A percentile compares a stretch with the other conserved stretches of the same genome.
phyloP scores from a whole-genome alignment of 2,888 invertebrate species.

The Drosophila mimica region DNA sequence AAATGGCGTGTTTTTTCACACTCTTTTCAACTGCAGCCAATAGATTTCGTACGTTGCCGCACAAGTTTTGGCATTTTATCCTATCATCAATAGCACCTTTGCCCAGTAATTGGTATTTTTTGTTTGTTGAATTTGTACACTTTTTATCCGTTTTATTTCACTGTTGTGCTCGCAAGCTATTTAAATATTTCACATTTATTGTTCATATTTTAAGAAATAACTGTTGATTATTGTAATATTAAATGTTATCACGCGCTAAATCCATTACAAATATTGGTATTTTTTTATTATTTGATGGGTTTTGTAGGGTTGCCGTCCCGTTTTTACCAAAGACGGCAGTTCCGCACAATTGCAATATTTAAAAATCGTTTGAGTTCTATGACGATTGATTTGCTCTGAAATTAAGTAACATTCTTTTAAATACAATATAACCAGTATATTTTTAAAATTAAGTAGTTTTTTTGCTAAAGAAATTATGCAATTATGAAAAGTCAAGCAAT shows the following conservation, averaged over 20 bases:
- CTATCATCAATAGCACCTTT: conserved; percentile 32
- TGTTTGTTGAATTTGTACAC: not conserved
- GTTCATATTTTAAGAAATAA: not conserved
- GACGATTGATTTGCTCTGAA: conserved; percentile 16
- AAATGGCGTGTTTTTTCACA: conserved; percentile 49
- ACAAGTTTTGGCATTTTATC: conserved; percentile 72
- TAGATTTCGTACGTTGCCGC: conserved; percentile 69
- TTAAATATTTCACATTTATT: conserved; percentile 1
- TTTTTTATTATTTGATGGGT: conserved; percentile 27
- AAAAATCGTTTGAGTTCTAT: conserved; percentile 23
- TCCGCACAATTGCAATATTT: conserved; percentile 25
- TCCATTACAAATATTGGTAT: conserved; percentile 42
- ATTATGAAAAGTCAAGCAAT: conserved; percentile 10
- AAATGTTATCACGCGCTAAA: conserved; percentile 38
- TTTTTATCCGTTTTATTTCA: not conserved
- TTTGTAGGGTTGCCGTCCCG: conserved; percentile 37
- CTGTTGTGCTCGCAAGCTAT: not conserved
- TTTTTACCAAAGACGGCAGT: conserved; percentile 29
- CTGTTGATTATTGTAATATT: conserved; percentile 17
- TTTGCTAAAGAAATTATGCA: not conserved
- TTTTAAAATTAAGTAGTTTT: not conserved
- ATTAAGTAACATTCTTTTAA: conserved; percentile 8
- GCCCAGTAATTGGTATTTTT: conserved; percentile 45
- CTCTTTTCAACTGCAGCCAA: conserved; percentile 54
- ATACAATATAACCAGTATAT: not conserved